A percentile compares a stretch with the other conserved stretches of the same genome.
Evolutionary conservation across 35 echinoderm and acorn worm genomes (phyloP).

Genomic region (Acanthaster planci): DNA sequence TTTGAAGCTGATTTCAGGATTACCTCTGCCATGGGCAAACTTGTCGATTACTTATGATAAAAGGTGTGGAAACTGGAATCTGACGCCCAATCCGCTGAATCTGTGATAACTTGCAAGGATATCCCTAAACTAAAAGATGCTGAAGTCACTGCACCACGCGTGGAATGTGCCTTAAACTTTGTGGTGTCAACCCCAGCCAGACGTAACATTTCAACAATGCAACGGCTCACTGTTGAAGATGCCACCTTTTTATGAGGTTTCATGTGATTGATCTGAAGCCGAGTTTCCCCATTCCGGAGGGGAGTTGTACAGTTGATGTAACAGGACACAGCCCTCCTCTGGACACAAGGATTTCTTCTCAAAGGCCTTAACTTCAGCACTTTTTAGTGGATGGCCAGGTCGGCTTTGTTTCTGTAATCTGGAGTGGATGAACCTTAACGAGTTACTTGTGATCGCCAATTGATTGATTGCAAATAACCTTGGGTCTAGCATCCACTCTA

Average conservation of each 20-base stretch:
- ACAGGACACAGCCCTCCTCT: background rate
- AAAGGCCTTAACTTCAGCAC: slow-evolving; percentile 12
- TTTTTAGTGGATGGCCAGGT: background rate
- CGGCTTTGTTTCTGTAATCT: slow-evolving; percentile 4
- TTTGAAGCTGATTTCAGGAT: slow-evolving; percentile 20
- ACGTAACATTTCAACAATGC: background rate
- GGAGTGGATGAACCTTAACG: background rate
- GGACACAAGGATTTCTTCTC: slow-evolving; percentile 15
- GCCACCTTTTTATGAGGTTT: slow-evolving; percentile 36
- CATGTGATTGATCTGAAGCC: slow-evolving; percentile 12
- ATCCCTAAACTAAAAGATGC: background rate
- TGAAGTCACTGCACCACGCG: background rate
- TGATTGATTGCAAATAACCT: background rate
- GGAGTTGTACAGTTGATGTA: background rate
- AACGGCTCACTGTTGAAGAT: slow-evolving; percentile 32
- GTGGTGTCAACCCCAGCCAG: background rate
- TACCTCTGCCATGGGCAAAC: background rate
- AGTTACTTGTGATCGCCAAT: background rate
- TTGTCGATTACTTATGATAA: background rate
- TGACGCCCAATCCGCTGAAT: background rate
- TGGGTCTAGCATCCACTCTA: no score
- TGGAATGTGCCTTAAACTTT: background rate
- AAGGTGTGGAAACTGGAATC: background rate
- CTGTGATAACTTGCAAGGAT: background rate
- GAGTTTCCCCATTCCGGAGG: background rate